Conservation (phyloP, 2,113 vertebrate genomes). For the Peromyscus californicus region DNA sequence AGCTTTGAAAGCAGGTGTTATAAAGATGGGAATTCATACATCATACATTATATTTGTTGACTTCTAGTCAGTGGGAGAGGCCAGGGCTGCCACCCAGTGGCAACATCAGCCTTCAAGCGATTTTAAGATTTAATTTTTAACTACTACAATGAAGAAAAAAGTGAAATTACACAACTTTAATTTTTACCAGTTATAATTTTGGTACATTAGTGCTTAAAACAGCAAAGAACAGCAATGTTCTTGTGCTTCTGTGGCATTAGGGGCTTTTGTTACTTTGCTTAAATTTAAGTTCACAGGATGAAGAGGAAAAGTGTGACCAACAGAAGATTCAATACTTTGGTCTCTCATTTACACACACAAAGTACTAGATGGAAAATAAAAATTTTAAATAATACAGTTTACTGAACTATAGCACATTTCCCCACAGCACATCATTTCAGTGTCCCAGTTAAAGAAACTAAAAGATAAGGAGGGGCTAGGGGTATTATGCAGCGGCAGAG, state of each 20-base stretch:
- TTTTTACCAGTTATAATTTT: slow-evolving; percentile 57
- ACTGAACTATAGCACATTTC: not conserved
- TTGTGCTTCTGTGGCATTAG: not conserved
- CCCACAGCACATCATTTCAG: slow-evolving; percentile 43
- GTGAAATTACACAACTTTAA: slow-evolving; percentile 26
- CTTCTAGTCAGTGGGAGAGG: slow-evolving; percentile 51
- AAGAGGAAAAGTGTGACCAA: not conserved
- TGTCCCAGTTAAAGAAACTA: slow-evolving; percentile 39
- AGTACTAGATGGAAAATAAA: not conserved
- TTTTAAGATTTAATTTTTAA: slow-evolving; percentile 56
- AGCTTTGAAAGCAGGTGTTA: slow-evolving; percentile 54
- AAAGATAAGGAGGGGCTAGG: not conserved
- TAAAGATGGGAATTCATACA: slow-evolving; percentile 25
- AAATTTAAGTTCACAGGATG: slow-evolving; percentile 60
- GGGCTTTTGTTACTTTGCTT: slow-evolving; percentile 28
- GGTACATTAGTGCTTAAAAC: not conserved
- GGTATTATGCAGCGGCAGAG: not conserved
- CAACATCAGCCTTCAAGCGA: slow-evolving; percentile 56
- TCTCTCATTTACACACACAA: slow-evolving; percentile 7
- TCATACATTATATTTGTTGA: slow-evolving; percentile 20
- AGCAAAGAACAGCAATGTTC: slow-evolving; percentile 47
- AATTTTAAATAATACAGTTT: not conserved
- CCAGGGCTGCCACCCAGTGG: slow-evolving; percentile 81
- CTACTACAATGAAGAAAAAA: slow-evolving; percentile 30
- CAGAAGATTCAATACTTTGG: slow-evolving; percentile 7